A percentile compares a stretch with the other conserved stretches of the same genome.
These are phyloP conservation scores for Macrotis lagotis DNA, from an alignment of 2,113 vertebrate species.

Conservation along the genomic window DNA sequence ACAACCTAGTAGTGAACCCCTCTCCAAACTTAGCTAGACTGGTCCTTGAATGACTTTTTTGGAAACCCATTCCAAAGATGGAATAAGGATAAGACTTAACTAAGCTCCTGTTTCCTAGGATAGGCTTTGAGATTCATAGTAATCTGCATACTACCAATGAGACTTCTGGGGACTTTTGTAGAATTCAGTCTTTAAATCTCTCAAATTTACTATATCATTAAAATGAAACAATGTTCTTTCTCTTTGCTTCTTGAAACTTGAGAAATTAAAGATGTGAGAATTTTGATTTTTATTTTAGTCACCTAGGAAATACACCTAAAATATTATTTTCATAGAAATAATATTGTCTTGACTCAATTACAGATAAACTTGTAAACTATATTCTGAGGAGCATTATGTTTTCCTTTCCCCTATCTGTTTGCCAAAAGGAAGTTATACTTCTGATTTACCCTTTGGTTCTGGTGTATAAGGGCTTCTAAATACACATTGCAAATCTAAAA, in stretches of 20 bases:
- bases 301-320: background rate
- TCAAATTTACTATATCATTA: background rate
- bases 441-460: background rate
- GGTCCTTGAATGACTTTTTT: background rate
- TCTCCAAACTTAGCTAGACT: background rate
- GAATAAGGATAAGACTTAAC: background rate
- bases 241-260: background rate
- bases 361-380: background rate
- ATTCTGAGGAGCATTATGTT: background rate
- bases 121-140: background rate
- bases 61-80: background rate
- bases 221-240: background rate
- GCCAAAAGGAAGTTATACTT: background rate
- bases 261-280: background rate
- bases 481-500: background rate
- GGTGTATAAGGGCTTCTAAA: background rate
- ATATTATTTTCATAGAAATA: background rate
- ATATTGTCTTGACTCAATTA: fast-evolving
- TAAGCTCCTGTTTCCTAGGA: background rate
- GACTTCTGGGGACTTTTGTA: background rate
- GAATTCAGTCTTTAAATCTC: background rate
- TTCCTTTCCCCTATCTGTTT: background rate
- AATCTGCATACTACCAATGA: background rate
- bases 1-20: background rate
- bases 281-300: background rate